Conservation (phyloP, 2,888 invertebrate species). For the Rhodophaea formosa region DNA sequence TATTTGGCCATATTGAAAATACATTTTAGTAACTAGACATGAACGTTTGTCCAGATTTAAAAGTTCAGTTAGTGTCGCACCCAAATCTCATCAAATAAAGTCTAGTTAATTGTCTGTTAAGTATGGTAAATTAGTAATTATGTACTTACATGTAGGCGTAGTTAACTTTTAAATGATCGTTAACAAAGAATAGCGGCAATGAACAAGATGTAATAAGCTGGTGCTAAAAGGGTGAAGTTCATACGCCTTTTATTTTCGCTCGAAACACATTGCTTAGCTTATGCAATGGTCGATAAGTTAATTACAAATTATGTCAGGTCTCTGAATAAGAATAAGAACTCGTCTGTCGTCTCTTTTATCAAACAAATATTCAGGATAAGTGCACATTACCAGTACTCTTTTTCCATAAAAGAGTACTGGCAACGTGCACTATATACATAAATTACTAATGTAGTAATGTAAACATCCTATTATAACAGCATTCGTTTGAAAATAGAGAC, state of each 20-base stretch:
- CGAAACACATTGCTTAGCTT: conserved; percentile 34
- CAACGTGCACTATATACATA: no score
- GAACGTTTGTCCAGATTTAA: no score
- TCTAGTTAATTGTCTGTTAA: neutral
- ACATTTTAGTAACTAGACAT: no score
- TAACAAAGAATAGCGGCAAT: conserved; percentile 12
- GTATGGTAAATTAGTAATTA: neutral
- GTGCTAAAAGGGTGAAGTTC: conserved; percentile 21
- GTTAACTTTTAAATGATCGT: conserved; percentile 6
- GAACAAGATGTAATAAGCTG: conserved; percentile 12
- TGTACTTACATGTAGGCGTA: conserved; percentile 2
- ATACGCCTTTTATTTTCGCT: conserved; percentile 23
- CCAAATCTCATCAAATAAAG: neutral
- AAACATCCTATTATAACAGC: no score
- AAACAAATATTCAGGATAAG: conserved; percentile 11
- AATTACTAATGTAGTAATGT: no score
- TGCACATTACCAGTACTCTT: neutral
- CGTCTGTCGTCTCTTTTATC: conserved; percentile 16
- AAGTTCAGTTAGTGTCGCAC: neutral
- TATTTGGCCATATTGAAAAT: no score
- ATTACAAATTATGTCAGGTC: conserved; percentile 44
- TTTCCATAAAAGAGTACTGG: no score
- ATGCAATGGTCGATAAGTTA: conserved; percentile 33
- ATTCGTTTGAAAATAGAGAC: no score
- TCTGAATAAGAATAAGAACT: conserved; percentile 25